Base-by-base conservation (phyloP, 2,797 vertebrate species). In the Kryptopterus vitreolus region DNA sequence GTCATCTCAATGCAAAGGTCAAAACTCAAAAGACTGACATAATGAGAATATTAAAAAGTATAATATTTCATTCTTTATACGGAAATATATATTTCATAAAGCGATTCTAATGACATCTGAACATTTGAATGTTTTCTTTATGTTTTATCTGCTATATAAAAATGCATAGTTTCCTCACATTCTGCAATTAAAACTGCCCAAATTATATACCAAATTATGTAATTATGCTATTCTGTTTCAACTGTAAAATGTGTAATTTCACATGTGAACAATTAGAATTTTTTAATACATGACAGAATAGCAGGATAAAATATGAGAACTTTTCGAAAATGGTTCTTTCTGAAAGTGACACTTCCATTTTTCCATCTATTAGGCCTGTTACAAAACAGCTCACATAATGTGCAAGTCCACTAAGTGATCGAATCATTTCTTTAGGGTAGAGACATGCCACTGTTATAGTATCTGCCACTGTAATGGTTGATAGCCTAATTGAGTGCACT, bases 401-500 rank as follows among this genome's bases (percentile, higher is more conserved):
- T 6, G 6, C 20, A 61, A 53, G 24, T 24, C 20, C 18, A 58
- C 53, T 50, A 33, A 50, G 33, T 46, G 46, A 48, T 1, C 38
- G 74, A 61, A 7, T 76, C 18, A 65, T 81, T 79, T 55, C 69
- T 55, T 73, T 70, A 53, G 20, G 48, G 18, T 7, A 57, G 48
- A 31, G 31, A 71, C 81, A 78, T 66, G 65, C 24, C 74, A 35
- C 33, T 29, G 77, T 71, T 62, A 80, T 78, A 59, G 52, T 66
- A 77, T 80, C 77, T 81, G 75, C 83, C 82, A 78, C 50, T 82
- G 72, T 80, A 83, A 82, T 70, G n/a, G 65, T 61, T 74, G 26
- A 74, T 65, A 77, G 78, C 81, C 81, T 85, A 87, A 83, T 79
- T 69, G 80, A 48, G 53, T 59, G 79, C 75, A 59, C 77, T 77